These are phyloP conservation scores for Bovichtus diacanthus DNA, from an alignment of 2,797 vertebrate genomes.

Conservation along the genomic window DNA sequence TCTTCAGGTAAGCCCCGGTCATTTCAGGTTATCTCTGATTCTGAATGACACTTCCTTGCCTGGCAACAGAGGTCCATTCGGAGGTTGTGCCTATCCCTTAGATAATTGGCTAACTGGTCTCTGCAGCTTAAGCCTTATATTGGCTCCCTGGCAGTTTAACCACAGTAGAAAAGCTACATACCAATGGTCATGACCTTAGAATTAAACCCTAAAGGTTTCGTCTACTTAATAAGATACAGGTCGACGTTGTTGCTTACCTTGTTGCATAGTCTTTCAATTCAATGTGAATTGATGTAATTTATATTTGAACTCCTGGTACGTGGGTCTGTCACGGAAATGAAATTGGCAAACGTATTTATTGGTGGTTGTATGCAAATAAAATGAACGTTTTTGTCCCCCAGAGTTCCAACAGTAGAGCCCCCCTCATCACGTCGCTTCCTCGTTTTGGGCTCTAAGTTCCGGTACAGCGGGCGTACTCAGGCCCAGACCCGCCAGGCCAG, in stretches of 20 bases:
- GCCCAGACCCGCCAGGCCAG: constrained; percentile 95
- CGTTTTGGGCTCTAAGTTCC: constrained; percentile 93
- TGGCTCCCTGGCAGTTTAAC: constrained; percentile 48
- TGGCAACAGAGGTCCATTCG: constrained; percentile 43
- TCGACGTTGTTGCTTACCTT: constrained; percentile 24
- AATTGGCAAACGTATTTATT: not conserved
- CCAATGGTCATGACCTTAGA: constrained; percentile 9
- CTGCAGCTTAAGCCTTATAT: constrained; percentile 59
- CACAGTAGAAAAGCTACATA: constrained; percentile 22
- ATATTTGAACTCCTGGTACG: not conserved
- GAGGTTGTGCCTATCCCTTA: constrained; percentile 23
- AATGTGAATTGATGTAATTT: not conserved
- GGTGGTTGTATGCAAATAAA: constrained; percentile 1
- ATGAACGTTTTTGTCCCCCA: constrained; percentile 55
- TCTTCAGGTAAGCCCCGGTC: constrained; percentile 91
- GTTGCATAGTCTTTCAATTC: constrained; percentile 27
- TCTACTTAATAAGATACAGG: constrained; percentile 27
- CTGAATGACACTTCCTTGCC: constrained; percentile 33
- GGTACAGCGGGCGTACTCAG: constrained; percentile 94
- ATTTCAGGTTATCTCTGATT: not conserved
- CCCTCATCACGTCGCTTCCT: constrained; percentile 91
- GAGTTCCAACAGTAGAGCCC: constrained; percentile 92
- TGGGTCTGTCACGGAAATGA: not conserved
- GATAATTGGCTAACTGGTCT: constrained; percentile 66
- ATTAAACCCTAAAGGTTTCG: constrained; percentile 30